Percentiles rank a stretch among this genome's conserved stretches.
Conservation (phyloP, 2,797 vertebrate genomes). For the Threskiornis aethiopicus region DNA sequence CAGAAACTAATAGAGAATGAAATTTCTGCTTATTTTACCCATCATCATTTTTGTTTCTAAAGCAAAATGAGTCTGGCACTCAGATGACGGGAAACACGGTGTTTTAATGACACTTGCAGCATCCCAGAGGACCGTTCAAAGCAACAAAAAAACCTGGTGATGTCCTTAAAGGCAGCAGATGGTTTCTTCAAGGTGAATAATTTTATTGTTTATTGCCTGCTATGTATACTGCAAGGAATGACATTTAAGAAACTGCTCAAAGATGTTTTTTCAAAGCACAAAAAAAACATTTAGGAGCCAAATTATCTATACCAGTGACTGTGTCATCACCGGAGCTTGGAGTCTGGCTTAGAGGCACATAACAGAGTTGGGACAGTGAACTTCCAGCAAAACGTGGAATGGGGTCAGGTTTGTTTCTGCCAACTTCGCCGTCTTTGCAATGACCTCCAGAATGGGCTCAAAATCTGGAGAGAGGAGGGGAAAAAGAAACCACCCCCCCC, state of each 20-base stretch:
- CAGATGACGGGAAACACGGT: not conserved
- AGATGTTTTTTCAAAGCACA: conserved; percentile 18
- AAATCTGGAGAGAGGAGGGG: not conserved
- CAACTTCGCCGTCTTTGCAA: not conserved
- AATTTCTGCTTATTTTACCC: conserved; percentile 15
- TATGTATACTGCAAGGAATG: not conserved
- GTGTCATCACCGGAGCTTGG: not conserved
- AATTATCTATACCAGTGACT: conserved; percentile 46
- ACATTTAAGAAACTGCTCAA: conserved; percentile 37
- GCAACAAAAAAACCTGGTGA: not conserved
- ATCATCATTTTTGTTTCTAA: not conserved
- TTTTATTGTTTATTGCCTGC: conserved; percentile 64
- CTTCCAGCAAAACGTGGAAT: not conserved
- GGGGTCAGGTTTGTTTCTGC: not conserved
- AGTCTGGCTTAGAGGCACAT: not conserved
- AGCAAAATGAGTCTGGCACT: not conserved
- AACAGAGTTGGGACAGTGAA: not conserved
- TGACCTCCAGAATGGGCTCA: not conserved
- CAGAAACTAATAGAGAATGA: not conserved
- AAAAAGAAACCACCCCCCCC: not conserved
- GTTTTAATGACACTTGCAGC: conserved; percentile 15
- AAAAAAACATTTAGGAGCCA: conserved; percentile 49
- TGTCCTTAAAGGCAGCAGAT: conserved; percentile 68
- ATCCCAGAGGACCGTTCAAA: conserved; percentile 37
- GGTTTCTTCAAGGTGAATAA: conserved; percentile 73